phyloP scores from a whole-genome alignment of 30 jellyfish, hydroid and myxozoan genomes.

The Hydractinia symbiolongicarpus region DNA sequence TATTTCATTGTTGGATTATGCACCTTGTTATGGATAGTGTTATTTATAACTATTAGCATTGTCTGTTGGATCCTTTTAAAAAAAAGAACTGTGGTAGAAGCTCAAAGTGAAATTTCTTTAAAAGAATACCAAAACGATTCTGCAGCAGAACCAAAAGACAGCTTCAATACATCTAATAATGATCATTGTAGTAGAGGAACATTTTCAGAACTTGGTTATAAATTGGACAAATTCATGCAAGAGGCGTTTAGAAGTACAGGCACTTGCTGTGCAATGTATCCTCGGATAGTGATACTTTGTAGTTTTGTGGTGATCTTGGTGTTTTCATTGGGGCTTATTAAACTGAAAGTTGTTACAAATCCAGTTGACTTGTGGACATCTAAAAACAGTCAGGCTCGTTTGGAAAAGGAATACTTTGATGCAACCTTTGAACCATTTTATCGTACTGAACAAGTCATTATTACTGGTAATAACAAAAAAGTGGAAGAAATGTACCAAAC shows the following conservation, averaged over 20 bases:
- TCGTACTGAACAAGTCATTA: constrained; percentile 94
- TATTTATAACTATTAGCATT: constrained; percentile 37
- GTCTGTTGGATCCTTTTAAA: background rate
- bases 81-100: no score
- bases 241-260: constrained; percentile 59
- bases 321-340: constrained; percentile 61
- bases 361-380: constrained; percentile 98
- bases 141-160: no score
- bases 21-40: constrained; percentile 12
- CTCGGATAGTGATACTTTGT: constrained; percentile 61
- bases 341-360: constrained; percentile 63
- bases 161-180: no score
- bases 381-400: constrained; percentile 48
- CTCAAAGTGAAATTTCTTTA: no score
- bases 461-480: constrained; percentile 35
- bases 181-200: no score
- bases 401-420: constrained; percentile 64
- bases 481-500: constrained; percentile 10
- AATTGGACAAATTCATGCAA: constrained; percentile 38
- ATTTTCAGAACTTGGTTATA: constrained; percentile 35
- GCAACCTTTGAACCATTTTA: constrained; percentile 73
- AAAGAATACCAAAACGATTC: no score
- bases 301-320: constrained; percentile 27
- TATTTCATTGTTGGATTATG: constrained; percentile 29
- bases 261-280: constrained; percentile 78